These are phyloP conservation scores for Mycalesis mineus DNA, from an alignment of 2,888 invertebrate genomes.

Conservation along the genomic window DNA sequence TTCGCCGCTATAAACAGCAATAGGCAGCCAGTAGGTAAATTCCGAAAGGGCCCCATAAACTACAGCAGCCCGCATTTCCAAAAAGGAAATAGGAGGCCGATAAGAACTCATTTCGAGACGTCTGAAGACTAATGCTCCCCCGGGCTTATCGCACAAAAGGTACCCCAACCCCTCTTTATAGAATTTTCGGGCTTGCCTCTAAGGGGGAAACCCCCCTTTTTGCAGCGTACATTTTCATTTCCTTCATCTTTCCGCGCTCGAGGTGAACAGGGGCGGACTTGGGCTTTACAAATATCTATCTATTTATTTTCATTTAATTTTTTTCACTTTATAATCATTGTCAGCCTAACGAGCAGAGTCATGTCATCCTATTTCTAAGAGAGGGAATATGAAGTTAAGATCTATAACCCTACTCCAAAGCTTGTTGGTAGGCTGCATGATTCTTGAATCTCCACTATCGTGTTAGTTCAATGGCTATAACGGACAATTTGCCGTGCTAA, in stretches of 20 bases:
- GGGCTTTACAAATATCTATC: conserved; percentile 15
- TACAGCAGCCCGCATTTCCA: conserved; percentile 35
- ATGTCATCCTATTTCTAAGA: too few relatives aligned
- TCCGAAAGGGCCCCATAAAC: conserved; percentile 17
- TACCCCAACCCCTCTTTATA: conserved; percentile 71
- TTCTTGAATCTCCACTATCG: too few relatives aligned
- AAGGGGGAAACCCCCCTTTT: conserved; percentile 64
- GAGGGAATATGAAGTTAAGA: too few relatives aligned
- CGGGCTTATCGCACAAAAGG: conserved; percentile 75
- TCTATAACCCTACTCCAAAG: too few relatives aligned
- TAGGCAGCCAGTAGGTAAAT: not conserved
- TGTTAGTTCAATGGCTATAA: too few relatives aligned
- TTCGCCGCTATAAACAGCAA: not conserved
- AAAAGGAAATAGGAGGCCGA: conserved; percentile 68
- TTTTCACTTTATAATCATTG: too few relatives aligned
- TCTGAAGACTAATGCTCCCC: conserved; percentile 65
- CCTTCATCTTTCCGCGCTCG: conserved; percentile 77
- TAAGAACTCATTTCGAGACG: conserved; percentile 65
- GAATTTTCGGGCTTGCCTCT: conserved; percentile 68
- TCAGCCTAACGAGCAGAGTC: too few relatives aligned
- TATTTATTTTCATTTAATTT: not conserved
- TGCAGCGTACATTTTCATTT: conserved; percentile 78
- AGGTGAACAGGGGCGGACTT: conserved; percentile 51
- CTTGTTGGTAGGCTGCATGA: too few relatives aligned
- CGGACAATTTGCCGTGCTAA: too few relatives aligned